phyloP scores from a whole-genome alignment of 2,797 vertebrate genomes.

The Chlorospingus flavigularis region DNA sequence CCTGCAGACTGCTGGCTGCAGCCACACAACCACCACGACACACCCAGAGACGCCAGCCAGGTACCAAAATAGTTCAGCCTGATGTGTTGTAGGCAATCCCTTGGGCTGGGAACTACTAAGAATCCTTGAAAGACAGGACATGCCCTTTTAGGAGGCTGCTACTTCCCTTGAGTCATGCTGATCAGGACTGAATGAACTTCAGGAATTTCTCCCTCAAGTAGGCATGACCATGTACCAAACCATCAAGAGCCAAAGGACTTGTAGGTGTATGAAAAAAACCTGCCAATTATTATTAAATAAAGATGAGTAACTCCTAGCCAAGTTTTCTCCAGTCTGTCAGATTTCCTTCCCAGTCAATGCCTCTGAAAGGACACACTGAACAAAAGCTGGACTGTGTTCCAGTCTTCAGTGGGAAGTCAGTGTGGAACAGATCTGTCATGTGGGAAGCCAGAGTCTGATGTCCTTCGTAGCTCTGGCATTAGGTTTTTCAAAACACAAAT shows the following conservation, averaged over 20 bases:
- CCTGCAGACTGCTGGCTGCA: conserved; percentile 31
- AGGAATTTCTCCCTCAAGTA: not conserved
- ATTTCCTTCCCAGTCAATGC: not conserved
- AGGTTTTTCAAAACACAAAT: not conserved
- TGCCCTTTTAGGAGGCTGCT: not conserved
- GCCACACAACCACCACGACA: not conserved
- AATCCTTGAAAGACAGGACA: not conserved
- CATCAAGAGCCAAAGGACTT: not conserved
- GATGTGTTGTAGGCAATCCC: not conserved
- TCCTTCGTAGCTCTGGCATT: not conserved
- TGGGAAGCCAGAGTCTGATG: not conserved
- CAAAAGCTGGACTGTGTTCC: not conserved
- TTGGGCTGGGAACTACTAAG: not conserved
- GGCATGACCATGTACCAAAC: not conserved
- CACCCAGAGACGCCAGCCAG: conserved; percentile 22
- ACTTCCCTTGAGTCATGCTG: not conserved
- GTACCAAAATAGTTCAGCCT: conserved; percentile 42
- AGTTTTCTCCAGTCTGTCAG: not conserved
- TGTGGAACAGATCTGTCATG: not conserved
- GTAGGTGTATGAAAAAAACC: not conserved
- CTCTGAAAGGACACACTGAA: not conserved
- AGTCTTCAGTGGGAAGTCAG: not conserved
- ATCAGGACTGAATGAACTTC: not conserved
- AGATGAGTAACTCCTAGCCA: not conserved
- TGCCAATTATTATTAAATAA: not conserved